phyloP scores from a whole-genome alignment of 2,888 invertebrate genomes.

The Nysson spinosus region DNA sequence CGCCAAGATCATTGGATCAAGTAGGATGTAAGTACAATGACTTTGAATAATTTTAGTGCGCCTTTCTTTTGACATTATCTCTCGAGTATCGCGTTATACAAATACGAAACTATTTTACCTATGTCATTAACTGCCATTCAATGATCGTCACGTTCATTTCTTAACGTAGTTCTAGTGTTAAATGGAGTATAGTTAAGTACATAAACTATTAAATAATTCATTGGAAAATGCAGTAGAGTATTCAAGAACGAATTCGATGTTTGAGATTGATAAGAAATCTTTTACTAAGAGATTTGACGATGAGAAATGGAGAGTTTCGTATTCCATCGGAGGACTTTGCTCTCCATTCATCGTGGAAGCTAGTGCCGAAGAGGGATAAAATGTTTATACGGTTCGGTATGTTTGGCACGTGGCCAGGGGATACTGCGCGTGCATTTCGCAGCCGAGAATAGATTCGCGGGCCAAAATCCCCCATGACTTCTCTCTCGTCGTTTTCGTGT shows the following conservation, averaged over 20 bases:
- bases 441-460: conserved; percentile 72
- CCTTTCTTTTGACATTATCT: conserved; percentile 6
- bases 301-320: conserved; percentile 12
- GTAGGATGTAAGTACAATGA: conserved; percentile 5
- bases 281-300: neutral
- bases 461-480: conserved; percentile 75
- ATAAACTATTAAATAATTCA: too few relatives aligned
- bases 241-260: too few relatives aligned
- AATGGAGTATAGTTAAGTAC: too few relatives aligned
- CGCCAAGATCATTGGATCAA: conserved; percentile 18
- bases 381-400: conserved; percentile 69
- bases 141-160: too few relatives aligned
- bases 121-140: too few relatives aligned
- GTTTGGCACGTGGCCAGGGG: conserved; percentile 72
- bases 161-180: too few relatives aligned
- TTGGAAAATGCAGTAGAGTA: too few relatives aligned
- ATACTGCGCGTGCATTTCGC: conserved; percentile 75
- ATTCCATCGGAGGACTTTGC: conserved; percentile 44
- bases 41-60: conserved; percentile 15
- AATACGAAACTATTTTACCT: too few relatives aligned
- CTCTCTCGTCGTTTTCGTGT: conserved; percentile 58
- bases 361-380: conserved; percentile 66
- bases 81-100: neutral
- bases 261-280: neutral
- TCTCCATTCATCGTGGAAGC: conserved; percentile 59